A percentile compares a stretch with the other conserved stretches of the same genome.
These are phyloP conservation scores for Arenaria interpres DNA, from an alignment of 2,113 vertebrate species.

Conservation along the genomic window DNA sequence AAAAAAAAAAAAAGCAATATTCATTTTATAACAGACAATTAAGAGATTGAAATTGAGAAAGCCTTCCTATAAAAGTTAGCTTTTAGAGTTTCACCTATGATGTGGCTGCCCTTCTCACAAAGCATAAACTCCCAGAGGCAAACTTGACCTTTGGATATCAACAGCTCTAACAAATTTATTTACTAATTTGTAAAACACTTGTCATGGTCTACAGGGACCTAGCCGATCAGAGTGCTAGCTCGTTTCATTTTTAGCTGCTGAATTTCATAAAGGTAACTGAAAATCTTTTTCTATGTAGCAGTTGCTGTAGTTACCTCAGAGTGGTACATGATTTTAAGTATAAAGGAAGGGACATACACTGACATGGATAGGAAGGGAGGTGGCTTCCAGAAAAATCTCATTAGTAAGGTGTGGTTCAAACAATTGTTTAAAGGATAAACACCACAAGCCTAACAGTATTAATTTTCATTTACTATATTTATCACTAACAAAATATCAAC, in stretches of 20 bases:
- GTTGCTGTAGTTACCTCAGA: background rate
- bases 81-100: background rate
- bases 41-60: background rate
- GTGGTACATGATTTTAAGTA: background rate
- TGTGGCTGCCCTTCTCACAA: background rate
- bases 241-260: background rate
- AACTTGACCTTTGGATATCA: background rate
- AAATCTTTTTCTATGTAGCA: background rate
- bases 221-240: background rate
- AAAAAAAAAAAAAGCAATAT: background rate
- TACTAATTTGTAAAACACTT: background rate
- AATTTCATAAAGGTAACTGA: background rate
- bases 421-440: background rate
- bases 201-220: background rate
- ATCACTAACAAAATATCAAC: background rate
- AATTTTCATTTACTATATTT: background rate
- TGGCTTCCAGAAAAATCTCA: constrained; percentile 13
- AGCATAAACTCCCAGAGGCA: background rate
- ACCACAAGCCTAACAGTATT: background rate
- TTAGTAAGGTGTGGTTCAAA: constrained; percentile 28
- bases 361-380: constrained; percentile 31
- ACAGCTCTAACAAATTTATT: background rate
- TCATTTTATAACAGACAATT: background rate
- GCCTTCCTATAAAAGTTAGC: background rate
- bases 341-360: background rate